phyloP scores from a whole-genome alignment of 1,140 invertebrate genomes.

The Nephila pilipes region DNA sequence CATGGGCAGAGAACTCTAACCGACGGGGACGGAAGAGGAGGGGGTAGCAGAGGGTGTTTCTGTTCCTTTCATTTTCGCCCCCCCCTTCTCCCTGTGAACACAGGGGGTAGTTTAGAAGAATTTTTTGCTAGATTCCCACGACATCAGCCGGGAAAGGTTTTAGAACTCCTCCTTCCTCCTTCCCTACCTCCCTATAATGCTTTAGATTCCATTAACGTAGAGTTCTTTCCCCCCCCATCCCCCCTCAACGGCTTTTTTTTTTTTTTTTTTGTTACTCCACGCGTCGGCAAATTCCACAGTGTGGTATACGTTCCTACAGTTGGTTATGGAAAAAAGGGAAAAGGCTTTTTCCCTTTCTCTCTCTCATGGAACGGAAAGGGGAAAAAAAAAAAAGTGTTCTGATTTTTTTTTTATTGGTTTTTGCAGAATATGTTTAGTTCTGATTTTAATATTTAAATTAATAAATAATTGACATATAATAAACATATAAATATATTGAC shows the following conservation, averaged over 20 bases:
- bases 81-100: not conserved
- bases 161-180: not conserved
- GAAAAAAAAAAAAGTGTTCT: not conserved
- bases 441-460: too few species aligned
- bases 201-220: slow-evolving; percentile 72
- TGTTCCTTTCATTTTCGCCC: slow-evolving; percentile 6
- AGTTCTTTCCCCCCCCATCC: not conserved
- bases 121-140: slow-evolving; percentile 73
- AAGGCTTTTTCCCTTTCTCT: slow-evolving; percentile 37
- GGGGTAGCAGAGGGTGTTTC: slow-evolving; percentile 1
- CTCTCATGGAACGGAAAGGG: not conserved
- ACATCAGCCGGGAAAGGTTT: slow-evolving; percentile 51
- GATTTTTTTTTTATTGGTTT: too few species aligned
- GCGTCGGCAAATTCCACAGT: slow-evolving; percentile 49
- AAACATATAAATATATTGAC: too few species aligned
- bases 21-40: slow-evolving; percentile 16
- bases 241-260: slow-evolving; percentile 16
- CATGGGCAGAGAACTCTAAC: slow-evolving; percentile 29
- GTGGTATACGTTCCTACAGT: not conserved
- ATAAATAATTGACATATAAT: too few species aligned
- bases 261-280: slow-evolving; percentile 61
- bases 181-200: slow-evolving; percentile 31
- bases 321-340: slow-evolving; percentile 1
- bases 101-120: slow-evolving; percentile 28
- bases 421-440: too few species aligned